Percentiles rank a stretch among this genome's conserved stretches.
Evolutionary conservation across 1,140 invertebrate species (phyloP).

Genomic region (Andrena cerasifolii): DNA sequence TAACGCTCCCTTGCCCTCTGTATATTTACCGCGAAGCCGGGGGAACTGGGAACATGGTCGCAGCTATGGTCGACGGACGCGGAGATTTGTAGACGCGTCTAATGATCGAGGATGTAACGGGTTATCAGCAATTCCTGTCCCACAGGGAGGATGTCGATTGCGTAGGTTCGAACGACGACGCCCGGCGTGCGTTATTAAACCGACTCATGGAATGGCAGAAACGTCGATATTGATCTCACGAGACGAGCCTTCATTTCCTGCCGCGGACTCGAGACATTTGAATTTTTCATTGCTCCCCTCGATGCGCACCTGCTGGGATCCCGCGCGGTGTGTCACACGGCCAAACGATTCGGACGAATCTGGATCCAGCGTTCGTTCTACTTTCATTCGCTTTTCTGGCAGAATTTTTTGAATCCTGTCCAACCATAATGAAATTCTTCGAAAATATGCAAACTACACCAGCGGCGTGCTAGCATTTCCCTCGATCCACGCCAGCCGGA

Average conservation of each 20-base stretch:
- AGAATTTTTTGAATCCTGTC: too few species aligned
- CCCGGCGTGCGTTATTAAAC: not conserved
- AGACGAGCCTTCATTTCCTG: not conserved
- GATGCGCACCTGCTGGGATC: not conserved
- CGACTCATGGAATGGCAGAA: not conserved
- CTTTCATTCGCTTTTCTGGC: too few species aligned
- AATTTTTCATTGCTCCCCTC: not conserved
- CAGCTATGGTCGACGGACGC: not conserved
- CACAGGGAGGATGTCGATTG: not conserved
- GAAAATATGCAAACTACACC: too few species aligned
- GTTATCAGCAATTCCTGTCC: conserved; percentile 5
- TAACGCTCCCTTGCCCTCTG: too few species aligned
- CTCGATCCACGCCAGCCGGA: too few species aligned
- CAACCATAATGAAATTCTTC: too few species aligned
- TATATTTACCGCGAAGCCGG: too few species aligned
- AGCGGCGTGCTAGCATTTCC: too few species aligned
- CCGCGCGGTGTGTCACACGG: too few species aligned
- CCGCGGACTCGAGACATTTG: not conserved
- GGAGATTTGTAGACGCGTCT: not conserved
- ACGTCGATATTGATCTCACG: conserved; percentile 6
- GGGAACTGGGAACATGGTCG: not conserved
- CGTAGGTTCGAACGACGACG: not conserved
- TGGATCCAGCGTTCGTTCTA: too few species aligned
- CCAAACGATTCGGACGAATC: too few species aligned
- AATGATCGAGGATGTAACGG: conserved; percentile 15